These are phyloP conservation scores for Seriola quinqueradiata DNA, from an alignment of 2,113 vertebrate genomes.

Conservation along the genomic window DNA sequence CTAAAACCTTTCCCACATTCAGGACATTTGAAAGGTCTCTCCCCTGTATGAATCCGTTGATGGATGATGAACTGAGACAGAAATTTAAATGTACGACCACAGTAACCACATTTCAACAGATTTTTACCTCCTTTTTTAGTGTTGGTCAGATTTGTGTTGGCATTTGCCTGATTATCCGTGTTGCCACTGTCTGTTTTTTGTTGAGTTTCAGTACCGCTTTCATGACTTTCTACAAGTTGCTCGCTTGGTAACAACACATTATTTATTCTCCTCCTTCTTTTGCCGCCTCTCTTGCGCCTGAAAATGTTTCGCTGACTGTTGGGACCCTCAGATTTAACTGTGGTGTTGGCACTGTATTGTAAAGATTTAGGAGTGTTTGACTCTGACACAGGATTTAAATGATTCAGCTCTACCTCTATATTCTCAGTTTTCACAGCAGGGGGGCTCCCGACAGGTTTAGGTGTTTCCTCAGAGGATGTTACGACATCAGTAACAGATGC, in stretches of 20 bases:
- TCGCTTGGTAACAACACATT: conserved; percentile 16
- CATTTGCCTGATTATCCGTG: not conserved
- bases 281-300: conserved; percentile 66
- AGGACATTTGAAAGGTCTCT: conserved; percentile 81
- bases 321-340: conserved; percentile 14
- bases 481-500: not conserved
- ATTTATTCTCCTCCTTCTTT: conserved; percentile 55
- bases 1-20: conserved; percentile 83
- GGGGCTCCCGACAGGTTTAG: not conserved
- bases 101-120: conserved; percentile 77
- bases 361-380: not conserved
- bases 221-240: not conserved
- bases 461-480: not conserved
- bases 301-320: not conserved
- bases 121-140: conserved; percentile 66
- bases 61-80: conserved; percentile 83
- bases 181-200: conserved; percentile 14
- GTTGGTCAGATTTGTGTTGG: conserved; percentile 5
- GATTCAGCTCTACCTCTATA: conserved; percentile 42
- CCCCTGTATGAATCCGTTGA: conserved; percentile 83
- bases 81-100: conserved; percentile 77
- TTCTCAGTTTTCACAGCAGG: conserved; percentile 61
- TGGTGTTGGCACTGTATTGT: not conserved
- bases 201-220: not conserved
- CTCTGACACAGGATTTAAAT: conserved; percentile 29